Evolutionary conservation across 2,113 vertebrate species (phyloP).

Genomic region (Equus quagga): DNA sequence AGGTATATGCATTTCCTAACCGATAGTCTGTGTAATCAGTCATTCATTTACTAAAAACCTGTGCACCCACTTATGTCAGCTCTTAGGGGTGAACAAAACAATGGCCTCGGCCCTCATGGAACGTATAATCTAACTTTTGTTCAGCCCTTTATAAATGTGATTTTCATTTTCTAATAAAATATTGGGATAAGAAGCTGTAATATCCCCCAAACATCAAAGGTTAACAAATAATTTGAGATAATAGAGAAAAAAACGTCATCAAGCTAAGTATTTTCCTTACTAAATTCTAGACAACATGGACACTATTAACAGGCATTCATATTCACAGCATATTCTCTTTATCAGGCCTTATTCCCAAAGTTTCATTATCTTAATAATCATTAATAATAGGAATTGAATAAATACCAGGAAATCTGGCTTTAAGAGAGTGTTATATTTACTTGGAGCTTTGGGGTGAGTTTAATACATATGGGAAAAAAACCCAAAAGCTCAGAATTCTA

Average conservation of each 20-base stretch:
- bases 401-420: neutral
- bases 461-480: neutral
- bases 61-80: neutral
- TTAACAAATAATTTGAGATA: neutral
- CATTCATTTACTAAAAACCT: neutral
- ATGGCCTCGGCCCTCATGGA: neutral
- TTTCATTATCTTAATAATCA: neutral
- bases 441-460: neutral
- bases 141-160: neutral
- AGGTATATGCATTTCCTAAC: neutral
- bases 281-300: neutral
- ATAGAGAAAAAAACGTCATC: neutral
- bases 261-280: neutral
- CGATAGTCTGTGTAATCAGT: neutral
- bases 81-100: neutral
- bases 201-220: neutral
- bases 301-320: neutral
- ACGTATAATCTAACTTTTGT: neutral
- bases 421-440: neutral
- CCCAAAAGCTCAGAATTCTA: neutral
- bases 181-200: neutral
- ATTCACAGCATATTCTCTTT: neutral
- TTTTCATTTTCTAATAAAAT: slow-evolving; percentile 46
- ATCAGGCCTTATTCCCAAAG: neutral
- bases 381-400: slow-evolving; percentile 39